Conservation (phyloP, 2,888 invertebrate species). For the Holacanthella duospinosa region DNA sequence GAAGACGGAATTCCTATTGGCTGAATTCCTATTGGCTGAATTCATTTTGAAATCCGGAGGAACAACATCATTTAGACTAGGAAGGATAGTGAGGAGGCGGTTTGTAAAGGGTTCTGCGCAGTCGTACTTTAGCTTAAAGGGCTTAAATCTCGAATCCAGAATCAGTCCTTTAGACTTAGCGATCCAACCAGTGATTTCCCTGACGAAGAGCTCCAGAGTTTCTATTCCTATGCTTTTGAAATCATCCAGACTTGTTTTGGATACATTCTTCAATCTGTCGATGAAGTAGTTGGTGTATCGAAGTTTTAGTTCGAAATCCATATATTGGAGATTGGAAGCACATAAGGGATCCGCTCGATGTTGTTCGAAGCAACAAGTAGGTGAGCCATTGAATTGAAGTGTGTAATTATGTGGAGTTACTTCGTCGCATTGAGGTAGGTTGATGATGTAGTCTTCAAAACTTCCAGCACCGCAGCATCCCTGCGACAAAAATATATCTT, state of each 20-base stretch:
- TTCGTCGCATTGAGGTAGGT: not conserved
- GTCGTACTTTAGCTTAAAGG: no score
- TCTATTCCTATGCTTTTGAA: no score
- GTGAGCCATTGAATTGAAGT: not conserved
- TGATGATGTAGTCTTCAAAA: not conserved
- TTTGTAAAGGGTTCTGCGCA: no score
- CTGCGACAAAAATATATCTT: not conserved
- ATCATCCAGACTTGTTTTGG: not conserved
- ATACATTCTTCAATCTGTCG: not conserved
- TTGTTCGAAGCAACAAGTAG: not conserved
- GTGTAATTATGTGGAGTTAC: not conserved
- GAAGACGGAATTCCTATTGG: no score
- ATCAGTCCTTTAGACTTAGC: no score
- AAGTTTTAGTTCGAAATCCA: not conserved
- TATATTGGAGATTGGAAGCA: not conserved
- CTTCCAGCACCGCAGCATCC: not conserved
- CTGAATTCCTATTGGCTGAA: no score
- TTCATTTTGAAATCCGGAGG: no score
- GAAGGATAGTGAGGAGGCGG: no score
- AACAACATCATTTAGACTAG: no score
- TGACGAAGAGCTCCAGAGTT: no score
- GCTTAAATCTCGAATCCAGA: no score
- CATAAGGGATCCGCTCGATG: not conserved
- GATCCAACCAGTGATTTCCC: no score
- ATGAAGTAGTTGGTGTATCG: not conserved